Base-by-base conservation (phyloP, 2,888 invertebrate genomes). In the Tholera decimalis region DNA sequence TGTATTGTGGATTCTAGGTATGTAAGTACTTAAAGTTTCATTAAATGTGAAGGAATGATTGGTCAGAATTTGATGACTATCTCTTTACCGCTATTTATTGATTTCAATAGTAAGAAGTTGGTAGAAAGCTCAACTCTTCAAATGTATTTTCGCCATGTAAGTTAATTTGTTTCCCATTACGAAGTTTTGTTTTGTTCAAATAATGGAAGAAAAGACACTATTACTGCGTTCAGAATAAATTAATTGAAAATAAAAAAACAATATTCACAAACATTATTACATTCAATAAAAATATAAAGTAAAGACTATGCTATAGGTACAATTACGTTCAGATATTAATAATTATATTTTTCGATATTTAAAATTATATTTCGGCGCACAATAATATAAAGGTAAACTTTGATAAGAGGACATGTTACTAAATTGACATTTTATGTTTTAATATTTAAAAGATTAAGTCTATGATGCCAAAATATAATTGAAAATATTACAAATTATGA, bases 401-500 rank as follows among this genome's bases (percentile, higher is more conserved):
- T 54, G 37, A 56, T 63, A 55, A 57, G 58, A 54, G 56, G 64
- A 60, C 54, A 60, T 18, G 62, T 66, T 74, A 51, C 54, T 55
- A 72, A 72, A 73, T 79, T 68, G 78, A 68, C 69, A 68, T 72
- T 61, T 46, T 35, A 28, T n/a, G n/a, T n/a, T n/a, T 65, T 56
- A 43, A 15, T 50, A 24, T 47, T 18, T 49, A 49, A n/a, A 33
- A 44, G 50, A n/a, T 50, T 26, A 35, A 33, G 8, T 55, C 8
- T 64, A 33, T 39, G 58, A 70, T 71, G 77, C 73, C 82, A 83
- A 85, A 85, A 86, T 81, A 83, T 79, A 79, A 84, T 77, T 77
- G 56, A 71, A 76, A 83, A 78, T 70, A 70, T n/a, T 84, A 85
- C 82, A 83, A 86, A 88, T 91, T 91, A 92, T 85, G 90, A 92